A percentile compares a stretch with the other conserved stretches of the same genome.
Conservation (phyloP, 2,113 vertebrate species). For the Salminus brasiliensis region DNA sequence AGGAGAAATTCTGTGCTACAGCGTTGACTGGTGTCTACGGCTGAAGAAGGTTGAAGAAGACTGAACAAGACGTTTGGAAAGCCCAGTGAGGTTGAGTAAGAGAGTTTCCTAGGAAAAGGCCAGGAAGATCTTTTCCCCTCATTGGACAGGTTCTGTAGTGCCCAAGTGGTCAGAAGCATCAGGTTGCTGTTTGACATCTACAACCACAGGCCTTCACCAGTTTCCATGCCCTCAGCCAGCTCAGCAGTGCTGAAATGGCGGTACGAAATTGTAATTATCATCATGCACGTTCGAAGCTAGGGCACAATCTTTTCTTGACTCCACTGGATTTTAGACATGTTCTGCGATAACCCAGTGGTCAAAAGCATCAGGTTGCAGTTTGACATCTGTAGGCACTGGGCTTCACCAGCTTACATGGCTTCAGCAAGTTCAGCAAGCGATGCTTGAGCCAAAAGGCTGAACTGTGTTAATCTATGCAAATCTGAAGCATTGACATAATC, state of each 20-base stretch:
- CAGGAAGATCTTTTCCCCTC: background rate
- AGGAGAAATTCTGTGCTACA: slow-evolving; percentile 76
- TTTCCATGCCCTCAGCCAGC: too few relatives aligned
- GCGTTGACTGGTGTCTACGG: slow-evolving; percentile 61
- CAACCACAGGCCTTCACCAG: background rate
- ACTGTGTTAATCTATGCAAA: too few relatives aligned
- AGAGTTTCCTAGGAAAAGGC: background rate
- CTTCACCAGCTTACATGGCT: background rate
- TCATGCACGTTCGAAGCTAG: too few relatives aligned
- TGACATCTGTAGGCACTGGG: background rate
- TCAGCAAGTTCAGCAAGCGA: too few relatives aligned
- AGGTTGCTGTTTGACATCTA: background rate
- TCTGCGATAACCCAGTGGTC: background rate
- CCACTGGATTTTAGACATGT: too few relatives aligned
- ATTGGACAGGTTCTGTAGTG: background rate
- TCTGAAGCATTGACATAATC: too few relatives aligned
- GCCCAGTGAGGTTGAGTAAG: slow-evolving; percentile 19
- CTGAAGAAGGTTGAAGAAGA: too few relatives aligned
- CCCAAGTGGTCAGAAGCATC: background rate
- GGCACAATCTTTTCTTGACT: background rate
- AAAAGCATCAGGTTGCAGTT: background rate
- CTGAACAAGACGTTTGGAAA: slow-evolving; percentile 68
- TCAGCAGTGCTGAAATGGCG: too few relatives aligned
- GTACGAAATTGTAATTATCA: too few relatives aligned
- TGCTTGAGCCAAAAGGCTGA: too few relatives aligned